phyloP scores from a whole-genome alignment of 2,113 vertebrate species.

The Syngnathus floridae region DNA sequence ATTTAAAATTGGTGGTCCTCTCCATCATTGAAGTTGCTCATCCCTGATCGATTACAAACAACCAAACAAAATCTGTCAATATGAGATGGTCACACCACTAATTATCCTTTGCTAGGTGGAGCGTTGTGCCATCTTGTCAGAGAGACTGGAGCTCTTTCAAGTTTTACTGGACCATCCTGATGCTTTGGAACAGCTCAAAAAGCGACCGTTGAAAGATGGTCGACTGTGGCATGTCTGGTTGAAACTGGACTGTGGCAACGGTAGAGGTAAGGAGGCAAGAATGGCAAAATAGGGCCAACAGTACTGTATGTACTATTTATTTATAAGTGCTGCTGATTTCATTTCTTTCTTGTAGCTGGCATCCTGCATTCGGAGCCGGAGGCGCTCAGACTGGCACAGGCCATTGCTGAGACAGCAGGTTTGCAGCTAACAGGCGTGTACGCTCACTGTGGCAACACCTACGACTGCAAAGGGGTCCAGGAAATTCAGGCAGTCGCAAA shows the following conservation, averaged over 20 bases:
- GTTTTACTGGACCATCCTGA: conserved; percentile 69
- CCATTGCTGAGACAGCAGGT: conserved; percentile 47
- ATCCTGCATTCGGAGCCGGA: conserved; percentile 60
- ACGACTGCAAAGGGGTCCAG: conserved; percentile 63
- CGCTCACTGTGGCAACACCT: conserved; percentile 79
- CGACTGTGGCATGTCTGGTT: conserved; percentile 76
- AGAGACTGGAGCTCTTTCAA: conserved; percentile 70
- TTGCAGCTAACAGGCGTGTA: conserved; percentile 75
- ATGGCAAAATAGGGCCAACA: neutral
- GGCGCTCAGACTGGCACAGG: conserved; percentile 64
- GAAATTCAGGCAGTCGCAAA: conserved; percentile 70
- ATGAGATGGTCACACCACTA: neutral
- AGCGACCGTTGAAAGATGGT: conserved; percentile 44
- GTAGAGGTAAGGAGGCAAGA: conserved; percentile 60
- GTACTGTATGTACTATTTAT: no score
- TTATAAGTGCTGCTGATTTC: neutral
- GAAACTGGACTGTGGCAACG: conserved; percentile 78
- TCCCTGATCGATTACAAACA: neutral
- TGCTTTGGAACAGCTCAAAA: conserved; percentile 62
- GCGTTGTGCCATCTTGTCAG: conserved; percentile 68
- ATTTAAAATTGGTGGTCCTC: no score
- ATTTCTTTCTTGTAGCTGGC: conserved; percentile 57
- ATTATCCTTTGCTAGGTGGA: conserved; percentile 48
- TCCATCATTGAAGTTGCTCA: neutral
- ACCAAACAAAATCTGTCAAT: no score